Base-by-base conservation (phyloP, 2,797 vertebrate species). In the Microctenopoma steveboyesi region DNA sequence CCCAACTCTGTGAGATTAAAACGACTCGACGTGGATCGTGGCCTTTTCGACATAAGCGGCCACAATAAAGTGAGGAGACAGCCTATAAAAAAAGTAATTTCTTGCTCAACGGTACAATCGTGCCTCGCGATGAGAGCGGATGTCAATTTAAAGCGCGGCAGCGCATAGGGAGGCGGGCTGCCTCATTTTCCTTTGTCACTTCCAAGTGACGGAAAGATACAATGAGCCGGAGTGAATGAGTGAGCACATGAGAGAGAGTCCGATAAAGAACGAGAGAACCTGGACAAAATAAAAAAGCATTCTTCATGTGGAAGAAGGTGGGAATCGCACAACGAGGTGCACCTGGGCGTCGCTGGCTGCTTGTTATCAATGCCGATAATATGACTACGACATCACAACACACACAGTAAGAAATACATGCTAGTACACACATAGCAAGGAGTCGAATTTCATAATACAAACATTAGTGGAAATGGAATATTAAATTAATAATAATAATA, bases 311-410 rank as follows among this genome's bases (percentile, higher is more conserved):
- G 65, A 81, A 63, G 59, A 59, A 57, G 69, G 65, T 58, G 74
- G 83, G 82, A 89, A 84, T 81, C 64, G 16, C 63, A 82, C 70
- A 72, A 84, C 79, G 89, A 84, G 91, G 84, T 83, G 78, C 79
- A 87, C 87, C 83, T 76, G 51, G 70, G 72, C 51, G 72, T 74
- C 66, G 82, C 73, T 33, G 48, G 55, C 52, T 78, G 82, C 67
- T 79, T 76, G 81, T 84, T 81, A 82, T 85, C 78, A 71, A 70
- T 59, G 64, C 52, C 12, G 12, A 64, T 72, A 88, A 89, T 72
- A 74, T 80, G 63, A 69, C 50, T 42, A 76, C 68, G 72, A 67
- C 70, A 79, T 83, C 76, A 74, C 49, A 14, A 47, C 66, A 77
- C 35, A 69, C 25, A 49, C 46, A 45, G 37, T 27, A 57, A 56